Evolutionary conservation across 2,113 vertebrate species (phyloP), one percentile per base, ranked within the genome.

Genomic region (Hyperopisus bebe): DNA sequence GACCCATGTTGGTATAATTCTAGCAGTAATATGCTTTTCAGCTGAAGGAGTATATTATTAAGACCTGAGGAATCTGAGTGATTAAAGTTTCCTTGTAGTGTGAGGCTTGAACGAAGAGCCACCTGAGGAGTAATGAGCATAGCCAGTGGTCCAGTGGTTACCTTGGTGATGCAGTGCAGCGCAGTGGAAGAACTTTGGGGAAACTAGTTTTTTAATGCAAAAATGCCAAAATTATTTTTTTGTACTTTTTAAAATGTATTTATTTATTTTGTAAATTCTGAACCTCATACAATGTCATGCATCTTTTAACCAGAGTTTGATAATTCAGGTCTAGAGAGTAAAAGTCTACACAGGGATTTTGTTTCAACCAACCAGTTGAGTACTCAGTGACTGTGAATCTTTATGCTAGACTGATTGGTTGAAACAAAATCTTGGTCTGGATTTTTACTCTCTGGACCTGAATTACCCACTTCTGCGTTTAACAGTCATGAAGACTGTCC

Each of bases 41-140:
- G 35, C 21, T 46, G 51, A 66, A 62, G 62, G 19, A 44, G 87
- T 42, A 44, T 19, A 10, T 42, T 44, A 87, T 87, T 53, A 87
- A 55, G 50, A 55, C 50, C 50, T 21, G 27, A 31, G 50, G 31
- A 87, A 55, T 53, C 17, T 27, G 50, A 87, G 35, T 55, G 50
- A 87, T 87, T 87, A n/a, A 51, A 21, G 51, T 35, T 87, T 31
- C 17, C 10, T 19, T 17, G n/a, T 27, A 31, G 84, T 10, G 27
- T 35, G 84, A 58, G 86, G 17, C 53, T 88, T 88, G 53, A 88
- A 5, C 77, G 87, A 47, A 88, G 58, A n/a, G 44, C 39, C n/a
- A 1, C 87, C 44, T 74, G 24, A 47, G 9, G 2, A 35, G 47
- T 35, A 55, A 87, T 31, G 10, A 7, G n/a, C 13, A 7, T 15